A percentile compares a stretch with the other conserved stretches of the same genome.
These are phyloP conservation scores for Ptychochromis oligacanthus DNA, from an alignment of 2,113 vertebrate genomes.

Conservation along the genomic window DNA sequence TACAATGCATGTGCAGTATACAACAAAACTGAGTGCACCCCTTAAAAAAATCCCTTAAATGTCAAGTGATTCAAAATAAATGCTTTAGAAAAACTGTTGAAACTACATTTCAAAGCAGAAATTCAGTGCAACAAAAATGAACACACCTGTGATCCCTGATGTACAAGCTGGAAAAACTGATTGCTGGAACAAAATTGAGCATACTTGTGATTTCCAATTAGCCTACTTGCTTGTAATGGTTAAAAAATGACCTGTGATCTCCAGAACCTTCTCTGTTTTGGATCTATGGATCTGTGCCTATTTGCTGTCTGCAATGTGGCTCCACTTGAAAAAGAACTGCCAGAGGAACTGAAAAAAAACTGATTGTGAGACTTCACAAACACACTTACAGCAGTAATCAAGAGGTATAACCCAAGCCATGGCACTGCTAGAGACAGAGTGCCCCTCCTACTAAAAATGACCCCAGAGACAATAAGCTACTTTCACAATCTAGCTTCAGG, in stretches of 20 bases:
- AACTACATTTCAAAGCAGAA: neutral
- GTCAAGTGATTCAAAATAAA: neutral
- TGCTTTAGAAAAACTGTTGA: neutral
- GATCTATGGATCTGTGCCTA: neutral
- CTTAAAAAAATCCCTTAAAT: neutral
- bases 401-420: neutral
- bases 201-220: neutral
- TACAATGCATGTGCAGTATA: neutral
- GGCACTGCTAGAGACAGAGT: neutral
- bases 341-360: neutral
- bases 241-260: too few relatives aligned
- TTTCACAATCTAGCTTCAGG: neutral
- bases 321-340: neutral
- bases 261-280: too few relatives aligned
- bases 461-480: neutral
- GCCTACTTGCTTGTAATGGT: too few relatives aligned
- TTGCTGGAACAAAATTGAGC: neutral
- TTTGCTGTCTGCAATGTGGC: neutral
- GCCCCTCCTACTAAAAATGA: neutral
- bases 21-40: neutral
- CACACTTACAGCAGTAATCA: neutral
- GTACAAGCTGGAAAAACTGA: neutral
- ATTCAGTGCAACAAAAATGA: neutral
- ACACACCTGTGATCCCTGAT: neutral
- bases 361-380: conserved; percentile 3